A percentile compares a stretch with the other conserved stretches of the same genome.
Evolutionary conservation across 2,888 invertebrate genomes (phyloP).

Genomic region (Embidobia sp.): DNA sequence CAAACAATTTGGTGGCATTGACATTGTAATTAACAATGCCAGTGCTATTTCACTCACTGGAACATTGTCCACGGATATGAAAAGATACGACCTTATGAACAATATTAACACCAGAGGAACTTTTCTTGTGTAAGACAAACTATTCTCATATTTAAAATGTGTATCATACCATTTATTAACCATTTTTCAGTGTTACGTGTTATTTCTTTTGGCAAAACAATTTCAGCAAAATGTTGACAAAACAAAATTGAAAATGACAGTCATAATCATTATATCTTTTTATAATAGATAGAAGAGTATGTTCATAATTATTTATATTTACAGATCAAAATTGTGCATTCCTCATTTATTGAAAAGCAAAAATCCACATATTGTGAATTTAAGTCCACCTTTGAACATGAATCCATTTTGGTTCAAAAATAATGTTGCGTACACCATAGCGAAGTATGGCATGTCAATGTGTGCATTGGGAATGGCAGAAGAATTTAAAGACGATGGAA

Average conservation of each 20-base stretch:
- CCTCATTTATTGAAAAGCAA: conserved; percentile 92
- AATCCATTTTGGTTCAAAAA: conserved; percentile 93
- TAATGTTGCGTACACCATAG: conserved; percentile 98
- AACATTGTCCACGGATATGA: conserved; percentile 95
- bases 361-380: conserved; percentile 96
- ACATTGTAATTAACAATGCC: conserved; percentile 97
- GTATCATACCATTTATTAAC: too few relatives aligned
- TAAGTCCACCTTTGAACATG: conserved; percentile 97
- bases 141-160: too few relatives aligned
- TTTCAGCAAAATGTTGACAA: too few relatives aligned
- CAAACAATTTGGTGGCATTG: conserved; percentile 96
- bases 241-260: too few relatives aligned
- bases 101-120: conserved; percentile 97
- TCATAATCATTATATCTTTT: too few relatives aligned
- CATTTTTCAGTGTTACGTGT: too few relatives aligned
- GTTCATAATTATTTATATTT: too few relatives aligned
- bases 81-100: conserved; percentile 98
- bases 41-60: conserved; percentile 95
- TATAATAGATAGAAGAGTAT: neutral
- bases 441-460: conserved; percentile 99
- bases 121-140: conserved; percentile 91
- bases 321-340: conserved; percentile 94
- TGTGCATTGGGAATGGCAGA: conserved; percentile 98
- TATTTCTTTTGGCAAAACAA: too few relatives aligned
- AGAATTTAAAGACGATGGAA: conserved; percentile 91